Percentiles rank a stretch among this genome's conserved stretches.
These are phyloP conservation scores for Lucilia cuprina DNA, from an alignment of 1,140 invertebrate genomes.

Conservation along the genomic window DNA sequence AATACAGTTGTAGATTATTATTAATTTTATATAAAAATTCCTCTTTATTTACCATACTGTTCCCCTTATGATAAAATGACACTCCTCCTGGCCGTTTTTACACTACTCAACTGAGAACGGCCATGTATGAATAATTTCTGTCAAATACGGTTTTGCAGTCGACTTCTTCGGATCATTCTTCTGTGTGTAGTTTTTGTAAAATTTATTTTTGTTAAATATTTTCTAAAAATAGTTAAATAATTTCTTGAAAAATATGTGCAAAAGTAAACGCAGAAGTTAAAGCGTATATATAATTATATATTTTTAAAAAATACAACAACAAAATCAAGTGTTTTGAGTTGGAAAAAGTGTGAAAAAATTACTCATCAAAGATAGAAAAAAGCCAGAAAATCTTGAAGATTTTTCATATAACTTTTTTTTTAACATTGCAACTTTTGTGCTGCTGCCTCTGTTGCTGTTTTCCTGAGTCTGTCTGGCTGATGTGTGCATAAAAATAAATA, in stretches of 20 bases:
- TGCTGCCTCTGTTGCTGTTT: neutral
- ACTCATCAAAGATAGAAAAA: neutral
- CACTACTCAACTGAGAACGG: neutral
- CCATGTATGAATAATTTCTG: slow-evolving; percentile 9
- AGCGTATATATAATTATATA: neutral
- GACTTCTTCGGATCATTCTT: slow-evolving; percentile 5
- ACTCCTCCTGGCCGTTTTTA: neutral
- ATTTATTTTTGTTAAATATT: neutral
- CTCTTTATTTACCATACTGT: neutral
- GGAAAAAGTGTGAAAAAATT: neutral
- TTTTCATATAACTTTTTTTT: neutral
- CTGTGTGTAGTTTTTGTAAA: neutral
- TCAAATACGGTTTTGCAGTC: slow-evolving; percentile 17
- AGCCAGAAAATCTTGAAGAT: neutral
- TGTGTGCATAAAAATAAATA: neutral
- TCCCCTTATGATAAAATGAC: neutral
- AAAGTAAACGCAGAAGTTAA: neutral
- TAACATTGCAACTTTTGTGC: slow-evolving; percentile 6
- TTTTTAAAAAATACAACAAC: neutral
- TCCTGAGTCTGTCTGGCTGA: neutral
- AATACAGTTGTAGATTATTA: too few species aligned
- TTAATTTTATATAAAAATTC: too few species aligned
- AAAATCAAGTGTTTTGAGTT: neutral
- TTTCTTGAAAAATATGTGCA: neutral
- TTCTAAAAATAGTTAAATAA: slow-evolving; percentile 18